Evolutionary conservation across 2,797 vertebrate species (phyloP).

Genomic region (Notolepis coatsorum): DNA sequence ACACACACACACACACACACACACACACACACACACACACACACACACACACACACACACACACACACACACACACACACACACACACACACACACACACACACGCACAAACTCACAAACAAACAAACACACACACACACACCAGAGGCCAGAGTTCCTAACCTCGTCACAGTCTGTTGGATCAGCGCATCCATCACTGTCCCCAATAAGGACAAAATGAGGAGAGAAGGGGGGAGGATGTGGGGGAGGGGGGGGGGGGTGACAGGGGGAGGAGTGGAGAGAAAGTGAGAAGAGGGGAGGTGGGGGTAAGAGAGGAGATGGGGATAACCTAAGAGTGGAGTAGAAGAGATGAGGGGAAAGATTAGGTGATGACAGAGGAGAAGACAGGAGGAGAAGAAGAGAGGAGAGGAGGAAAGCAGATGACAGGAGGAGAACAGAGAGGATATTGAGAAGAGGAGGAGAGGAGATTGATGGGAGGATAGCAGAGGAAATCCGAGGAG

Average conservation of each 20-base stretch:
- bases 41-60: not conserved
- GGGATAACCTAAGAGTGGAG: constrained; percentile 8
- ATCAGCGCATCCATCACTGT: constrained; percentile 72
- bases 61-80: constrained; percentile 19
- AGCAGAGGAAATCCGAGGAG: not conserved
- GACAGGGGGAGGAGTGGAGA: not conserved
- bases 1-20: too few species aligned
- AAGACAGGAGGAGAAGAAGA: not conserved
- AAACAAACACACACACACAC: constrained; percentile 27
- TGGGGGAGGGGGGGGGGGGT: constrained; percentile 1
- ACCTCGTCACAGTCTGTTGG: constrained; percentile 63
- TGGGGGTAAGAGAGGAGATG: not conserved
- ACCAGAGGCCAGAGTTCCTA: constrained; percentile 60
- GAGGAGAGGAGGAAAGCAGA: not conserved
- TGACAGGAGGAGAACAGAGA: not conserved
- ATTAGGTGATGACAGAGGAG: not conserved
- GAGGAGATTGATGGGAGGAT: not conserved
- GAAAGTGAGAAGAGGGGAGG: not conserved
- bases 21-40: too few species aligned
- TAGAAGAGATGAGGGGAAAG: constrained; percentile 16
- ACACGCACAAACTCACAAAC: constrained; percentile 1
- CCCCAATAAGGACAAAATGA: constrained; percentile 56
- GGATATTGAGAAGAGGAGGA: constrained; percentile 8
- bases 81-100: constrained; percentile 1
- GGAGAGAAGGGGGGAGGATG: not conserved